A percentile compares a stretch with the other conserved stretches of the same genome.
phyloP scores from a whole-genome alignment of 2,888 invertebrate species.

The Leptopterna dolabrata region DNA sequence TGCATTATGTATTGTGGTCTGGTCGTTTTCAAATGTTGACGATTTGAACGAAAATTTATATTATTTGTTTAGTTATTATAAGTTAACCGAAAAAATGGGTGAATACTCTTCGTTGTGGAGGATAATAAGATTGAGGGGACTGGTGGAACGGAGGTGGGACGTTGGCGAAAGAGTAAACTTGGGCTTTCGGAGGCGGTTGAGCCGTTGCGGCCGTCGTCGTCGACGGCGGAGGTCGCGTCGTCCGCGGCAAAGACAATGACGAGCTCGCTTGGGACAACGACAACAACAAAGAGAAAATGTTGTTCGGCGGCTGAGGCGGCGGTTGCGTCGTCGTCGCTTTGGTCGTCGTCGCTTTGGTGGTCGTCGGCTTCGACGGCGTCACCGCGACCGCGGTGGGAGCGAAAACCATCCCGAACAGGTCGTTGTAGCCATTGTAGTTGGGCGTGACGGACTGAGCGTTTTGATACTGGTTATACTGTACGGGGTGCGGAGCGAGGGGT shows the following conservation, averaged over 20 bases:
- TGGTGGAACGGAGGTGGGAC: neutral
- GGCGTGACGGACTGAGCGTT: neutral
- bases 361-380: neutral
- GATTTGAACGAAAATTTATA: too few relatives aligned
- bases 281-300: constrained; percentile 29
- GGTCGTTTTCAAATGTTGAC: too few relatives aligned
- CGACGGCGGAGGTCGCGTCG: neutral
- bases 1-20: too few relatives aligned
- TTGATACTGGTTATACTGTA: constrained; percentile 19
- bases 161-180: constrained; percentile 3
- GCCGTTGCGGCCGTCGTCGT: neutral
- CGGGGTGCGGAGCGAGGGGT: constrained; percentile 21
- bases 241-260: neutral
- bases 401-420: neutral
- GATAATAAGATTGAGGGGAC: neutral
- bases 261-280: constrained; percentile 31
- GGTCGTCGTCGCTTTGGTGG: neutral
- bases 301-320: constrained; percentile 4
- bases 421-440: constrained; percentile 11
- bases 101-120: neutral
- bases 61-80: too few relatives aligned
- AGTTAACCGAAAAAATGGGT: neutral
- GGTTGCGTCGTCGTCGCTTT: neutral
- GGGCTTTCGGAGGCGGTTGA: constrained; percentile 30
- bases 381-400: neutral